Percentiles rank a stretch among this genome's conserved stretches.
Evolutionary conservation across 1,140 invertebrate species (phyloP).

Genomic region (Sinonovacula constricta): DNA sequence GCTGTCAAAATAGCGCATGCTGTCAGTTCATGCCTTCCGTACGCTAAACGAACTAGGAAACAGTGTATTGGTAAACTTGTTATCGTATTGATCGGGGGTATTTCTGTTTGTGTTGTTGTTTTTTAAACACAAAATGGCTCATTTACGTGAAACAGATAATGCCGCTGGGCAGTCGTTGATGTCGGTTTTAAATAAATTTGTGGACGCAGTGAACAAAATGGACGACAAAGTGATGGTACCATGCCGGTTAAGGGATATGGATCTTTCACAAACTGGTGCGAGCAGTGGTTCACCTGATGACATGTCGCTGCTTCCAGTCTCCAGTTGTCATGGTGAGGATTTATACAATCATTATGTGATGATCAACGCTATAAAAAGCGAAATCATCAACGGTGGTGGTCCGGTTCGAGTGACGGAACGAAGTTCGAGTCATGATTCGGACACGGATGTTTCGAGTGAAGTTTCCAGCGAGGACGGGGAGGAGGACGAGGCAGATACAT

Average conservation of each 20-base stretch:
- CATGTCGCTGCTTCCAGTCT: constrained; percentile 51
- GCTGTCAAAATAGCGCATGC: too few relatives aligned
- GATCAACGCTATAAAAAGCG: constrained; percentile 63
- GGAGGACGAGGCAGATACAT: constrained; percentile 24
- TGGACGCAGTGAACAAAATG: constrained; percentile 64
- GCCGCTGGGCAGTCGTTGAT: constrained; percentile 62
- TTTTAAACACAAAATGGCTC: too few relatives aligned
- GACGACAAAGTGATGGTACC: constrained; percentile 69
- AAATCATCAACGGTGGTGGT: constrained; percentile 60
- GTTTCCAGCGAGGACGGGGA: constrained; percentile 28
- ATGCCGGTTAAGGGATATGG: constrained; percentile 64
- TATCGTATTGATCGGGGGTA: too few relatives aligned
- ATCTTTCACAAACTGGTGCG: constrained; percentile 22
- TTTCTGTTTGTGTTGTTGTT: too few relatives aligned
- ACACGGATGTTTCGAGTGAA: constrained; percentile 7
- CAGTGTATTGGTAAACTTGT: too few relatives aligned
- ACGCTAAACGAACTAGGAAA: too few relatives aligned
- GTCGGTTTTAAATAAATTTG: constrained; percentile 62
- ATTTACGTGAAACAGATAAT: too few relatives aligned
- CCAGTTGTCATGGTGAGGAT: constrained; percentile 45
- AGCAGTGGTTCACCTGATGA: constrained; percentile 41
- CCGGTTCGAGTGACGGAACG: neutral
- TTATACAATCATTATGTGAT: constrained; percentile 65
- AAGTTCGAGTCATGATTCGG: neutral
- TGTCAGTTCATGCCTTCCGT: too few relatives aligned